A percentile compares a stretch with the other conserved stretches of the same genome.
Evolutionary conservation across 2,888 invertebrate species (phyloP).

Genomic region (Drosophila merina): DNA sequence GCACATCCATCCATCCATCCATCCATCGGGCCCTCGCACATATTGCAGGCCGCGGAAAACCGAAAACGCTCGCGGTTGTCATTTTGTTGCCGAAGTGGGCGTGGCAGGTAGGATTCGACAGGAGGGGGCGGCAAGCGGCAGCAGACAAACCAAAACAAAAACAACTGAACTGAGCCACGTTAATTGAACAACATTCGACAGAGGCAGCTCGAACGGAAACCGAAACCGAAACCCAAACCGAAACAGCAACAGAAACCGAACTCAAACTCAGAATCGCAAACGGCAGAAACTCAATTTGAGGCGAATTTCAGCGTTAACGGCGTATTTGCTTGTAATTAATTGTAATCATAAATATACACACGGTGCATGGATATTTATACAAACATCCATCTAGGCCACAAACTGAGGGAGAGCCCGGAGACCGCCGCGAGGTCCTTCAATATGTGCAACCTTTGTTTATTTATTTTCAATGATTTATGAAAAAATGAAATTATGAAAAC

Average conservation of each 20-base stretch:
- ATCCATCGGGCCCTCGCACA: not conserved
- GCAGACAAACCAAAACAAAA: conserved; percentile 69
- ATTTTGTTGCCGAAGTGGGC: conserved; percentile 36
- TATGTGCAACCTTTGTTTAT: not conserved
- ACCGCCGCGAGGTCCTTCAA: not conserved
- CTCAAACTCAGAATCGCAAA: not conserved
- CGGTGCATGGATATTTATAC: not conserved
- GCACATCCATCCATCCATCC: conserved; percentile 10
- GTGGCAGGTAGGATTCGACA: not conserved
- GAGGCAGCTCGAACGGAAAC: conserved; percentile 1
- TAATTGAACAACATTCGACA: conserved; percentile 78
- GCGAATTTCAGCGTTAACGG: conserved; percentile 65
- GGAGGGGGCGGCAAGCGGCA: conserved; percentile 2
- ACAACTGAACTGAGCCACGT: conserved; percentile 62
- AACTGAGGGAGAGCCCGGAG: too few relatives aligned
- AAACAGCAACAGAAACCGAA: conserved; percentile 4
- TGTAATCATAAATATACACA: conserved; percentile 60
- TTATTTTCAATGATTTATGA: conserved; percentile 4
- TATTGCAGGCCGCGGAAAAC: conserved; percentile 51
- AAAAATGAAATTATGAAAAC: too few relatives aligned
- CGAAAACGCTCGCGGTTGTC: conserved; percentile 73
- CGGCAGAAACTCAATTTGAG: conserved; percentile 61
- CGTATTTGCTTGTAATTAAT: conserved; percentile 76
- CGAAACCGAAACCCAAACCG: conserved; percentile 5
- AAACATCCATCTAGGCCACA: too few relatives aligned